Evolutionary conservation across 2,797 vertebrate genomes (phyloP), one percentile per base, ranked within the genome.

Genomic region (Hydrolagus colliei): DNA sequence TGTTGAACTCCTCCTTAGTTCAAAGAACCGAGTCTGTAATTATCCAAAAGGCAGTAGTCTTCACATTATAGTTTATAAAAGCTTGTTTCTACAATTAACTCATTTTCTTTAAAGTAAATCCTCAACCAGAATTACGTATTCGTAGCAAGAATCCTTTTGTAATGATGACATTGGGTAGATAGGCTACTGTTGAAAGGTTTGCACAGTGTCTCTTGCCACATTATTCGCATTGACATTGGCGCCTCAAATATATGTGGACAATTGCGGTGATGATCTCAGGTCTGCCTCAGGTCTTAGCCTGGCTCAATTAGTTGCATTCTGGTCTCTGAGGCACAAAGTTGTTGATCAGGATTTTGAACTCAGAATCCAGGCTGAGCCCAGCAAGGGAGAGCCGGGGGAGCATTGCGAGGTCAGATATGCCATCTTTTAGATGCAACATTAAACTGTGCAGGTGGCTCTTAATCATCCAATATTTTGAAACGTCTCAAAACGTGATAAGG

Each of bases 1-100:
- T 68, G 32, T 82, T 32, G 63, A 67, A 84, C 79, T 35, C 22
- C 18, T 12, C 65, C 65, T 84, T 20, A 67, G n/a, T 6, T 84
- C 41, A 41, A 41, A 32, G 16, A 67, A 82, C 35, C 35, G 18
- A 65, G 63, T 68, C 32, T 68, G 9, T 84, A 68, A 84, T 71
- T 84, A 68, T 41, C 16, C 67, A 20, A 9, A 61, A 77, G 41
- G 6, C 52, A n/a, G 41, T 68, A 4, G 27, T 41, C 22, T 84
- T 27, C 41, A n/a, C n/a, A 77, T 18, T 61, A 61, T 77, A 77
- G 61, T 77, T 77, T 77, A 68, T 27, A 41, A 35, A 71, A 18
- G 41, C 41, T 84, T 1, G 41, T 68, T 84, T 84, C 68, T 84
- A 84, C 71, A n/a, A 41, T 84, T 84, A 65, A 18, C 16, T 84